phyloP scores from a whole-genome alignment of 2,888 invertebrate genomes.

The Diplazon laetatorius region DNA sequence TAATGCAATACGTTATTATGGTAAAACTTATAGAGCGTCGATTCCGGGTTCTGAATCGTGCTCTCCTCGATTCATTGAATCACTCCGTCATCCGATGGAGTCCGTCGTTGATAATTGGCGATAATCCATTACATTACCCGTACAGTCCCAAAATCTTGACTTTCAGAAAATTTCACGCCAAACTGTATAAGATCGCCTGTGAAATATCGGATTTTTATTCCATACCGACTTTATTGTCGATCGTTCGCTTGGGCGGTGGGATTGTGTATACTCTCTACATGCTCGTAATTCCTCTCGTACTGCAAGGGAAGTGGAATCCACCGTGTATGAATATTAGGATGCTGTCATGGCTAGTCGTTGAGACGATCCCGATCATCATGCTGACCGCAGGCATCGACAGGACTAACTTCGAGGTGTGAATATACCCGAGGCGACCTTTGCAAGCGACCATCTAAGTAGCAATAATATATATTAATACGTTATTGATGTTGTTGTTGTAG shows the following conservation, averaged over 20 bases:
- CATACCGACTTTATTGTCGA: conserved; percentile 34
- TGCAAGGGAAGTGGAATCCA: not conserved
- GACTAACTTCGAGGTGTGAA: conserved; percentile 43
- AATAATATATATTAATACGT: too few species aligned
- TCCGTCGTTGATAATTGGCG: not conserved
- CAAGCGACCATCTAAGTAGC: conserved; percentile 14
- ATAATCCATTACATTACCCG: not conserved
- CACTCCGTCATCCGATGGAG: conserved; percentile 1
- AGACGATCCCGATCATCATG: conserved; percentile 46
- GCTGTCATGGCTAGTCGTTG: conserved; percentile 17
- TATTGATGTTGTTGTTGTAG: too few species aligned
- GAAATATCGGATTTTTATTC: conserved; percentile 55
- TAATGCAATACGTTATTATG: conserved; percentile 47
- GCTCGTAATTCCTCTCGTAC: conserved; percentile 30
- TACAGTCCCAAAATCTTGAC: conserved; percentile 17
- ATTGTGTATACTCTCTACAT: conserved; percentile 50
- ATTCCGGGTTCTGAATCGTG: conserved; percentile 39
- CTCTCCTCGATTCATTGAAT: conserved; percentile 17
- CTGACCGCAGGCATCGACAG: conserved; percentile 35
- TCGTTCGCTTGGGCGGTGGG: not conserved
- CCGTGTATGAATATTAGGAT: not conserved
- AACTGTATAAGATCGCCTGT: conserved; percentile 28
- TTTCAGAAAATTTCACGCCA: conserved; percentile 42
- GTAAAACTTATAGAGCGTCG: conserved; percentile 43
- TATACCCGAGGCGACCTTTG: not conserved